A percentile compares a stretch with the other conserved stretches of the same genome.
These are phyloP conservation scores for Ips typographus DNA, from an alignment of 1,140 invertebrate species.

Conservation along the genomic window DNA sequence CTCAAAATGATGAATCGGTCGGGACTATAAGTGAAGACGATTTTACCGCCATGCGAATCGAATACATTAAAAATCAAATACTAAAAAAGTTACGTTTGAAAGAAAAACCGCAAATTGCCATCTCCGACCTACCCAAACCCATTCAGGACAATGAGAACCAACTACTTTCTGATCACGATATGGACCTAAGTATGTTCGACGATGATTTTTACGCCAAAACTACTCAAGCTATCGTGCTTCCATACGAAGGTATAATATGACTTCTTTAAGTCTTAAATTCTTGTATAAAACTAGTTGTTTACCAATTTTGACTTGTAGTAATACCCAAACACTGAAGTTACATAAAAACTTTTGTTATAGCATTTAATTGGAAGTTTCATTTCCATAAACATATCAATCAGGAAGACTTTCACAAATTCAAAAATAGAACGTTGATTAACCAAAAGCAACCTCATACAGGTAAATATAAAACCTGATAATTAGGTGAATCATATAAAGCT, in stretches of 20 bases:
- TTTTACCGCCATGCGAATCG: slow-evolving; percentile 64
- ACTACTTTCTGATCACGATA: slow-evolving; percentile 53
- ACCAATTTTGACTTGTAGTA: no score
- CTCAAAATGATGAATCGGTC: slow-evolving; percentile 16
- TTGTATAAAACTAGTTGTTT: no score
- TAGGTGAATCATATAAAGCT: no score
- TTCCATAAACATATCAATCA: no score
- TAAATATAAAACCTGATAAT: no score
- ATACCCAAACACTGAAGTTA: no score
- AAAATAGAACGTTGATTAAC: no score
- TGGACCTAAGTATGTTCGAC: slow-evolving; percentile 55
- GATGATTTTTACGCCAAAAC: slow-evolving; percentile 80
- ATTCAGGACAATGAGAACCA: slow-evolving; percentile 62
- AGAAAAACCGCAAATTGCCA: slow-evolving; percentile 65
- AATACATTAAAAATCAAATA: slow-evolving; percentile 81
- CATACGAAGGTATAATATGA: slow-evolving; percentile 64
- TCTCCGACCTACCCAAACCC: slow-evolving; percentile 66
- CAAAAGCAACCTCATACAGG: no score
- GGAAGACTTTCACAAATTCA: no score
- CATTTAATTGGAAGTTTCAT: no score
- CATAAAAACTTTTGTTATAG: no score
- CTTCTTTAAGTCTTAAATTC: not conserved
- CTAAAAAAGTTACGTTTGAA: slow-evolving; percentile 73
- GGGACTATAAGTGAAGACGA: slow-evolving; percentile 53
- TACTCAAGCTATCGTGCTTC: slow-evolving; percentile 76